phyloP scores from a whole-genome alignment of 2,888 invertebrate genomes.

The Tortrix viridana region DNA sequence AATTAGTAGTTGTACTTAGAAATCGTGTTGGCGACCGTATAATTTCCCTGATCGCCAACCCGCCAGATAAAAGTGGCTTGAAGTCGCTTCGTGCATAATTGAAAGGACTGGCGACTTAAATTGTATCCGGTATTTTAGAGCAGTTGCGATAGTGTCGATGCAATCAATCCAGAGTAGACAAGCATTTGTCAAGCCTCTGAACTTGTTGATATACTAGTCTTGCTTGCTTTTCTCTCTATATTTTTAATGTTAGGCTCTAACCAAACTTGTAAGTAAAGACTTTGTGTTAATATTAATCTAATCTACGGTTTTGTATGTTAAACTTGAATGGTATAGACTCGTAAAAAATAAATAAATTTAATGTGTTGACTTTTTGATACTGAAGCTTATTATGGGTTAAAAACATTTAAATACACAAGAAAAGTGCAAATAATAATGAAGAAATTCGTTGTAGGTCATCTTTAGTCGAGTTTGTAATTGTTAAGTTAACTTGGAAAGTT shows the following conservation, averaged over 20 bases:
- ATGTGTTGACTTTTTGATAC: too few species aligned
- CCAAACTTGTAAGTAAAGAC: too few species aligned
- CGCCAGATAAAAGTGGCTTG: slow-evolving; percentile 55
- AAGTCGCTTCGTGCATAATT: slow-evolving; percentile 57
- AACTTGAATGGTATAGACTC: too few species aligned
- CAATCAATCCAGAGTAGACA: slow-evolving; percentile 18
- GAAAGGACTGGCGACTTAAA: slow-evolving; percentile 56
- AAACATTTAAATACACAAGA: too few species aligned
- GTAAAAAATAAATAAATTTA: too few species aligned
- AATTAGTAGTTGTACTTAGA: slow-evolving; percentile 51
- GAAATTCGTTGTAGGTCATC: not conserved
- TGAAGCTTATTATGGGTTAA: too few species aligned
- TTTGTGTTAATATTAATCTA: too few species aligned
- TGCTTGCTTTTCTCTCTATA: not conserved
- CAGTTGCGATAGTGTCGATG: slow-evolving; percentile 22
- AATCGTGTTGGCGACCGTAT: slow-evolving; percentile 56
- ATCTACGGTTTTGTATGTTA: too few species aligned
- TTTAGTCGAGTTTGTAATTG: not conserved
- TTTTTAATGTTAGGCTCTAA: too few species aligned
- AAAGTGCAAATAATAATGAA: too few species aligned
- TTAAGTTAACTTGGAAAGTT: not conserved
- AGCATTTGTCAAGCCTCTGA: slow-evolving; percentile 13
- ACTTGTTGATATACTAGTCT: not conserved
- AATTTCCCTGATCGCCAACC: slow-evolving; percentile 66
- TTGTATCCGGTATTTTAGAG: slow-evolving; percentile 41